A percentile compares a stretch with the other conserved stretches of the same genome.
These are phyloP conservation scores for Beroe forskalii DNA, from an alignment of 37 sponge, comb jelly and placozoan species.

Conservation along the genomic window DNA sequence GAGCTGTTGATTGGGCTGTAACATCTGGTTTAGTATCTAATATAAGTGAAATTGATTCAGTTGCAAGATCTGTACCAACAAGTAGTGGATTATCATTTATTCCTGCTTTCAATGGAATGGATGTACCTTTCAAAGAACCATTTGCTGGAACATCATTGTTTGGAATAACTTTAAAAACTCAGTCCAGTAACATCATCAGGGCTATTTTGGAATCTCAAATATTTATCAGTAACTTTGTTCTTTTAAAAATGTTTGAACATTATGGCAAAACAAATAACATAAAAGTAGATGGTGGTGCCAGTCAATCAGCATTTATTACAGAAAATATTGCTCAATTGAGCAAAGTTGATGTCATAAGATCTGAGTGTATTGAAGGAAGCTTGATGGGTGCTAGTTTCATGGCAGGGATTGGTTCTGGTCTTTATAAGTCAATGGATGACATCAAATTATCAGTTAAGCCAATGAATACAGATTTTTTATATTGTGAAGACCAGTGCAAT, in stretches of 20 bases:
- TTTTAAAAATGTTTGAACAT: background rate
- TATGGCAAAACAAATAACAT: background rate
- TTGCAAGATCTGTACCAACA: conserved; percentile 32
- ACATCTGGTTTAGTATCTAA: conserved; percentile 68
- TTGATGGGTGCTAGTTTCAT: conserved; percentile 28
- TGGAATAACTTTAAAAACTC: conserved; percentile 16
- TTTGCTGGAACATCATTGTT: conserved; percentile 38
- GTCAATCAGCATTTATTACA: background rate
- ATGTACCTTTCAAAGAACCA: conserved; percentile 24
- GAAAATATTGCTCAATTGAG: background rate
- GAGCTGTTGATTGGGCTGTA: conserved; percentile 88
- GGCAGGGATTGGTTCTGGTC: conserved; percentile 23
- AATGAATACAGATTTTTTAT: background rate
- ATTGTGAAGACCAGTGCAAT: background rate
- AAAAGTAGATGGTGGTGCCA: conserved; percentile 37
- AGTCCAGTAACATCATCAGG: conserved; percentile 19
- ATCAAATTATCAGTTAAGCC: conserved; percentile 1
- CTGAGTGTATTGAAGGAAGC: conserved; percentile 41
- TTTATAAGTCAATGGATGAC: conserved; percentile 27
- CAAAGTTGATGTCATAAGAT: background rate
- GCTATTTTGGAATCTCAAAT: conserved; percentile 40
- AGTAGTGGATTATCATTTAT: background rate
- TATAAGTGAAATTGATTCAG: conserved; percentile 7
- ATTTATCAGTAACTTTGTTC: background rate
- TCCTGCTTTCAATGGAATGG: conserved; percentile 60